phyloP scores from a whole-genome alignment of 2,113 vertebrate genomes.

The Cichladusa arquata region DNA sequence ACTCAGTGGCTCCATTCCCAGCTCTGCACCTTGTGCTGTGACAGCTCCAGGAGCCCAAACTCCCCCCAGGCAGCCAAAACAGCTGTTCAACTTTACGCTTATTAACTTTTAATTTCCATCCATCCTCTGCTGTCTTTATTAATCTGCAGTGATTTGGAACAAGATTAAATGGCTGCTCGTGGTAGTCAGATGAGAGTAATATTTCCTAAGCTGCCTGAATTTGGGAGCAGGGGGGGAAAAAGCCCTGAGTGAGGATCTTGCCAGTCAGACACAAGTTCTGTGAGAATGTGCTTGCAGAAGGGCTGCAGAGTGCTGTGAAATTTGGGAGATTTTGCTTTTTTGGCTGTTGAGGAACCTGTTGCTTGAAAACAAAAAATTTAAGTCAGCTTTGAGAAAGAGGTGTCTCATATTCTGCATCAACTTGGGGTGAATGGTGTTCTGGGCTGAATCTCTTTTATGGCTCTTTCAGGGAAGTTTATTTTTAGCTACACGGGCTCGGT shows the following conservation, averaged over 20 bases:
- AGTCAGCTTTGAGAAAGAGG: not conserved
- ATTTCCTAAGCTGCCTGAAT: not conserved
- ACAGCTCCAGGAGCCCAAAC: not conserved
- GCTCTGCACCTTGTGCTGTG: not conserved
- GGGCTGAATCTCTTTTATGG: conserved; percentile 2
- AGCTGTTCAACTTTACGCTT: conserved; percentile 23
- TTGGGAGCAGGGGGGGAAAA: not conserved
- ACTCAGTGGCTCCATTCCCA: not conserved
- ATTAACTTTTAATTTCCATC: conserved; percentile 46
- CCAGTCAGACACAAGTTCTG: not conserved
- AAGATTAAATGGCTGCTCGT: not conserved
- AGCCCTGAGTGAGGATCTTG: not conserved
- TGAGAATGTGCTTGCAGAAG: not conserved
- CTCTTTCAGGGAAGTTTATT: conserved; percentile 63
- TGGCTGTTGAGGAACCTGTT: not conserved
- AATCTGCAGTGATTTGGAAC: conserved; percentile 30
- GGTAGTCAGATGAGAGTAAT: not conserved
- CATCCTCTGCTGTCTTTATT: conserved; percentile 39
- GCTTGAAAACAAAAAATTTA: not conserved
- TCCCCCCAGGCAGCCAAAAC: not conserved
- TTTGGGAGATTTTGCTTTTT: not conserved
- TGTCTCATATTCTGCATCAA: not conserved
- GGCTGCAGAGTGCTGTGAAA: not conserved
- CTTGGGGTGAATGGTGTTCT: conserved; percentile 7
- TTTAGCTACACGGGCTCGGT: conserved; percentile 55